Conservation (phyloP, 2,888 invertebrate species). For the Aleiodes alternator region DNA sequence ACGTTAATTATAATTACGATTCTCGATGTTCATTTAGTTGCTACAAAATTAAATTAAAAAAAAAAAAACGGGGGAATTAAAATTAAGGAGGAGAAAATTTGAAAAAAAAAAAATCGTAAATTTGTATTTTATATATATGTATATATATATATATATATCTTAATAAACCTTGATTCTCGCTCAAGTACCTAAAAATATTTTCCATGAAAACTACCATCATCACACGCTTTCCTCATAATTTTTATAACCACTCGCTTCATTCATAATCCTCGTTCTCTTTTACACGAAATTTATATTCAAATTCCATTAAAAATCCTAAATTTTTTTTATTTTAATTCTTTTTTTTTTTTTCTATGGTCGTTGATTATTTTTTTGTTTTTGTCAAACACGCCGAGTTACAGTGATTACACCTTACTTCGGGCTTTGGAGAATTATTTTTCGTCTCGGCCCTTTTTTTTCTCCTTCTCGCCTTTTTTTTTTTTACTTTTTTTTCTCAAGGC, state of each 20-base stretch:
- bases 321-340: slow-evolving; percentile 22
- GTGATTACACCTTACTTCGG: no score
- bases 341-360: slow-evolving; percentile 29
- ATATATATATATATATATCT: slow-evolving; percentile 11
- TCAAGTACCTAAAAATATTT: slow-evolving; percentile 45
- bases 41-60: slow-evolving; percentile 43
- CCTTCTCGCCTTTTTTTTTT: neutral
- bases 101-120: no score
- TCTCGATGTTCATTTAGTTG: slow-evolving; percentile 38
- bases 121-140: neutral
- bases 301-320: slow-evolving; percentile 40
- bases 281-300: slow-evolving; percentile 39
- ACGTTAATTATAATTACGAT: slow-evolving; percentile 42
- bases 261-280: slow-evolving; percentile 38
- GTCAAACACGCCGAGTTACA: slow-evolving; percentile 37
- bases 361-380: slow-evolving; percentile 22
- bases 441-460: neutral
- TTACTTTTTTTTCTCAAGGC: neutral
- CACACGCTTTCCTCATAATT: slow-evolving; percentile 31
- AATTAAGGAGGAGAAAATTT: slow-evolving; percentile 33
- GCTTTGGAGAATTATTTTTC: slow-evolving; percentile 10
- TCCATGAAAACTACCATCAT: slow-evolving; percentile 39
- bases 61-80: neutral
- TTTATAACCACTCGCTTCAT: slow-evolving; percentile 32
- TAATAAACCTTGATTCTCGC: slow-evolving; percentile 34